phyloP scores from a whole-genome alignment of 2,797 vertebrate species.

The Pseudochirops cupreus region DNA sequence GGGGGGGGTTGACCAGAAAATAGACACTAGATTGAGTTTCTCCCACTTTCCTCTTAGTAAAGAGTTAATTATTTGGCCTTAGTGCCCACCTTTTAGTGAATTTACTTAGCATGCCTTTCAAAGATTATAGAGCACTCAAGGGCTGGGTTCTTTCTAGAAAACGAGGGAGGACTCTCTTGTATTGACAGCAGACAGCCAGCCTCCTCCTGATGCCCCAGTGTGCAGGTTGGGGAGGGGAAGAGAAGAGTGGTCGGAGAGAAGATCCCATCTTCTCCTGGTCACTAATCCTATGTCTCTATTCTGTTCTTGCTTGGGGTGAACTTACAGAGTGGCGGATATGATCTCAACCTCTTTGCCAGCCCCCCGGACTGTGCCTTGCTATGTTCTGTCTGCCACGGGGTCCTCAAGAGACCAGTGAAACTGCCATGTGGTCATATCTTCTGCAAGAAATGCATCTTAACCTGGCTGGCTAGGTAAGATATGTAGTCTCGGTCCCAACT shows the following conservation, averaged over 20 bases:
- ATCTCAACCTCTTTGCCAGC: constrained; percentile 91
- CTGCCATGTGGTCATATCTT: constrained; percentile 92
- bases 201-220: background rate
- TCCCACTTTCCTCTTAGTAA: background rate
- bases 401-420: constrained; percentile 91
- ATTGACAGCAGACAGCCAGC: background rate
- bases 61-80: background rate
- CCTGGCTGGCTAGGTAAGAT: constrained; percentile 87
- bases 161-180: background rate
- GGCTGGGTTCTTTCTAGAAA: background rate
- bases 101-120: background rate
- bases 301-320: background rate
- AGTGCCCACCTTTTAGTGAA: background rate
- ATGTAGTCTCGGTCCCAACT: background rate
- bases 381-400: constrained; percentile 93
- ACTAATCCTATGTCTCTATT: constrained; percentile 12
- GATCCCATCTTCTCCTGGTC: background rate
- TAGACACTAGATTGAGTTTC: background rate
- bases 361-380: constrained; percentile 90
- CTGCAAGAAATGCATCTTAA: constrained; percentile 93
- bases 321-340: constrained; percentile 90
- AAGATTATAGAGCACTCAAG: background rate
- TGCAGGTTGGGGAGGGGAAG: background rate
- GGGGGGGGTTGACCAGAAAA: background rate
- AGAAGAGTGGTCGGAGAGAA: background rate